Evolutionary conservation across 1,140 invertebrate species (phyloP).

Genomic region (Andrena cerasifolii): DNA sequence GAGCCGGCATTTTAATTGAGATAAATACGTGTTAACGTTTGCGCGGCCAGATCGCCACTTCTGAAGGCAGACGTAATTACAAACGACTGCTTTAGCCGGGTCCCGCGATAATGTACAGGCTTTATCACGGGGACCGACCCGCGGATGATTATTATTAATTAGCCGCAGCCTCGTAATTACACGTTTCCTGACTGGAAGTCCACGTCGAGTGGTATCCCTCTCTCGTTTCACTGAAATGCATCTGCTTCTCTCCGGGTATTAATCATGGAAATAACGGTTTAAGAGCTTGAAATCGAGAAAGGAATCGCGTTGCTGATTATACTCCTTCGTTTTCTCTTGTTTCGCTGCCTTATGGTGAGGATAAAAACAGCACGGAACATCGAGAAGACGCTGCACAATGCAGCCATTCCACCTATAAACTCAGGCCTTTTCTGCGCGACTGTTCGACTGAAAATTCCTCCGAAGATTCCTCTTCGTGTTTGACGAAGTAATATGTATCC

Average conservation of each 20-base stretch:
- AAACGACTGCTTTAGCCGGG: conserved; percentile 16
- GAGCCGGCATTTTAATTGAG: conserved; percentile 47
- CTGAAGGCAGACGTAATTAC: conserved; percentile 37
- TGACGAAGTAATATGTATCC: too few relatives aligned
- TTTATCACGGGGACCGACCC: conserved; percentile 31
- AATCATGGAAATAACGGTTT: conserved; percentile 37
- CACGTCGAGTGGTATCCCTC: conserved; percentile 8
- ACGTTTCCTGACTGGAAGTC: conserved; percentile 18
- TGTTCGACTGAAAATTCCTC: too few relatives aligned
- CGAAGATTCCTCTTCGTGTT: too few relatives aligned
- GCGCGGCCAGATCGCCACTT: background rate
- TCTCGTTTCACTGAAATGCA: conserved; percentile 23
- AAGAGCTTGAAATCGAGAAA: conserved; percentile 7
- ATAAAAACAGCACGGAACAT: too few relatives aligned
- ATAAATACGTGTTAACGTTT: conserved; percentile 50
- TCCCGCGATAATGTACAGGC: conserved; percentile 21
- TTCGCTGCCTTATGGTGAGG: too few relatives aligned
- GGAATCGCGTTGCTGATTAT: conserved; percentile 19
- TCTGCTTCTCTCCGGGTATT: conserved; percentile 29
- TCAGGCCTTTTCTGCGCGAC: too few relatives aligned
- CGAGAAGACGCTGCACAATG: too few relatives aligned
- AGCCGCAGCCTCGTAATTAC: conserved; percentile 27
- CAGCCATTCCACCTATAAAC: too few relatives aligned
- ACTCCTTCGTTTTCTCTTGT: background rate
- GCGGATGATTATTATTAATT: conserved; percentile 56